Evolutionary conservation across 2,888 invertebrate genomes (phyloP).

Genomic region (Gerosis bhagava): DNA sequence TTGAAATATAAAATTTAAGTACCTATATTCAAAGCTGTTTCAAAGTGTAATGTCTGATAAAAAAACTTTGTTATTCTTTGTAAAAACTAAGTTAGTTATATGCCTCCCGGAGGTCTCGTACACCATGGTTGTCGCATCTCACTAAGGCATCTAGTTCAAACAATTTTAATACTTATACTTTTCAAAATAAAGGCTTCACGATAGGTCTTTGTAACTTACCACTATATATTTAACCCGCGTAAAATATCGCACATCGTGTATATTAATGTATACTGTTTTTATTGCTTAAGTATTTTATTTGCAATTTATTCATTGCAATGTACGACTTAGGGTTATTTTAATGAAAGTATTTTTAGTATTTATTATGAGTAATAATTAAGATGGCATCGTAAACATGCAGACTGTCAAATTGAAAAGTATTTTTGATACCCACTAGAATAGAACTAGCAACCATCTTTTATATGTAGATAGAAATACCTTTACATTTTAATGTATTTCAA

Average conservation of each 20-base stretch:
- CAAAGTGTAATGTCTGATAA: no score
- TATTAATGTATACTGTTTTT: constrained; percentile 66
- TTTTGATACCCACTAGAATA: no score
- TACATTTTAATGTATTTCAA: no score
- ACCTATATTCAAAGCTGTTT: no score
- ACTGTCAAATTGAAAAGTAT: neutral
- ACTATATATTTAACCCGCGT: constrained; percentile 59
- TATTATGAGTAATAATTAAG: constrained; percentile 3
- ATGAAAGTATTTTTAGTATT: constrained; percentile 1
- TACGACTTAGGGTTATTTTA: constrained; percentile 9
- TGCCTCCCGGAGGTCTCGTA: constrained; percentile 69
- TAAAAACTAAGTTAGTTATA: constrained; percentile 56
- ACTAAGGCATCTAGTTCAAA: neutral
- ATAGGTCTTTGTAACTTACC: neutral
- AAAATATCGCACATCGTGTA: constrained; percentile 69
- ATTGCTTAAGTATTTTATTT: constrained; percentile 52
- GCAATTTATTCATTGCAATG: constrained; percentile 59
- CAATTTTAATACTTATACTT: constrained; percentile 5
- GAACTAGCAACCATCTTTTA: no score
- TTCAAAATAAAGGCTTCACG: neutral
- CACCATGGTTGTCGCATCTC: constrained; percentile 27
- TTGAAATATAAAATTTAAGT: no score
- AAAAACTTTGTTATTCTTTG: constrained; percentile 36
- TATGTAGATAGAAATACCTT: no score
- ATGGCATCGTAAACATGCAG: neutral